Conservation (phyloP, 2,113 vertebrate genomes). For the Accipiter virgatus region DNA sequence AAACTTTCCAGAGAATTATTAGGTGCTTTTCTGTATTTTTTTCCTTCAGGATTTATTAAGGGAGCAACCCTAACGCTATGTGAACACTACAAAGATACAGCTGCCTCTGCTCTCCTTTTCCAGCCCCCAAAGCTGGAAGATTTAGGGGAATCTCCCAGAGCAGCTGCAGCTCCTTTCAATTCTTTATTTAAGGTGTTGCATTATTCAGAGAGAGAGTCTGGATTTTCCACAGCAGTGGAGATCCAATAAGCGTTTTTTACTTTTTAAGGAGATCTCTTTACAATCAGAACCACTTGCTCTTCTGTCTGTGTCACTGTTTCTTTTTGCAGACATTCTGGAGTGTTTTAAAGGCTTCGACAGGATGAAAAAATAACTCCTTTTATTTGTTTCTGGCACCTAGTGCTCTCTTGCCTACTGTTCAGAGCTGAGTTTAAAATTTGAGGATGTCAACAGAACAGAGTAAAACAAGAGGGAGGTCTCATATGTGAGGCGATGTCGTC, state of each 20-base stretch:
- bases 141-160: neutral
- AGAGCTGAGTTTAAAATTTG: neutral
- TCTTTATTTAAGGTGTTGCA: constrained; percentile 3
- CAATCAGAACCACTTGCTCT: neutral
- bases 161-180: neutral
- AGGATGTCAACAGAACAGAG: neutral
- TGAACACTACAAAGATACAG: neutral
- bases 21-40: neutral
- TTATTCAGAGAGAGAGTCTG: neutral
- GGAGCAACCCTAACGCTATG: neutral
- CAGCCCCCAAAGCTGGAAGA: neutral
- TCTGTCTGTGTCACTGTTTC: neutral
- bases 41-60: neutral
- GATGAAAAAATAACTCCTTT: neutral
- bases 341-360: neutral
- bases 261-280: neutral
- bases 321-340: neutral
- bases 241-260: neutral
- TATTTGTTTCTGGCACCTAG: neutral
- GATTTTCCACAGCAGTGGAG: neutral
- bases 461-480: neutral
- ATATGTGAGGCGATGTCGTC: neutral
- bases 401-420: neutral
- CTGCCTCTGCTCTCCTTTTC: neutral
- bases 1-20: neutral